Base-by-base conservation (phyloP, 2,797 vertebrate species). In the Ctenochaetus hawaiiensis region DNA sequence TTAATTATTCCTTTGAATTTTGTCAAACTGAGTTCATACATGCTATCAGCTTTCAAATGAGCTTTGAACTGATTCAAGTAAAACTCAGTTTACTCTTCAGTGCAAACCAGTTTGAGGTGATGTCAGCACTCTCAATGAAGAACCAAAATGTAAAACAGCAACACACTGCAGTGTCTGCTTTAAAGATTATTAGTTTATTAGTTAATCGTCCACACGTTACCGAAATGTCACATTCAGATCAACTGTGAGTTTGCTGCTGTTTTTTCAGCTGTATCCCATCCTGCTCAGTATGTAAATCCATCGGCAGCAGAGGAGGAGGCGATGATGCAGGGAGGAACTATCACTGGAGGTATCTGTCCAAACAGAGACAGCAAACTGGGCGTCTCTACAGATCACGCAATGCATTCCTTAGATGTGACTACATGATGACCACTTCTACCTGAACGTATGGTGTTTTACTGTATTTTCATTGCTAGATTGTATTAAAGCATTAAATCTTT, bases 261-360 rank as follows among this genome's bases (percentile, higher is more conserved):
- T 82, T 79, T 72, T 67, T 73, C 80, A 85, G 87, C 82, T 90
- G 82, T 8, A 65, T 85, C 64, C 78, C 72, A 48, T 77, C 74
- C 1, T 22, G 34, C n/a, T 45, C 60, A 39, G 66, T 39, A 34
- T 68, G 59, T 70, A 73, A 82, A 83, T 87, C 77, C 56, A 68
- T 78, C 78, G 58, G 62, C 75, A 67, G 73, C 37, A 2, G 68
- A 52, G 51, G 49, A 77, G 57, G 63, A 77, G 76, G 52, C 3
- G n/a, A 74, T 73, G 83, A 82, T 52, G 72, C 80, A 83, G 58
- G 49, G 68, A 66, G 67, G 30, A 77, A 64, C 75, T 39, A 85
- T 80, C 66, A 76, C 18, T 71, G 47, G 26, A 1, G 70, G 39
- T 73, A 62, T 72, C 63, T 71, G 65, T 77, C 79, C 76, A 65